Base-by-base conservation (phyloP, 2,888 invertebrate genomes). In the Palloptera scutellata region DNA sequence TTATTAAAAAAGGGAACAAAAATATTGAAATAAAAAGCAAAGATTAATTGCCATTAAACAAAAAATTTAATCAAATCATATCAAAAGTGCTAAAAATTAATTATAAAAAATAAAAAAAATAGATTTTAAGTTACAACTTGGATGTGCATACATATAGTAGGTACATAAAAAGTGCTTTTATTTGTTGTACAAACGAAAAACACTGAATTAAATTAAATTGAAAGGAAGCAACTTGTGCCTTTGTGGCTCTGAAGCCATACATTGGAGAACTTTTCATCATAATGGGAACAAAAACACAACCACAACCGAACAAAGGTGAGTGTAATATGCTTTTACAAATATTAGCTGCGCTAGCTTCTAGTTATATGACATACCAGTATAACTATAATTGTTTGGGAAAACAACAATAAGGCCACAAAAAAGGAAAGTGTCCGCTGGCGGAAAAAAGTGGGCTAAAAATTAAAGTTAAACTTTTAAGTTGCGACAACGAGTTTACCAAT, bases 231-330 rank as follows among this genome's bases (percentile, higher is more conserved):
- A 42, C 17, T 58, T 43, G 30, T 55, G 53, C 54, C 19, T 64
- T 30, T 30, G 2, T 30, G 30, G 30, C 30, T 30, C 30, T 30
- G 6, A 59, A 61, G 17, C 4, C 57, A 40, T 42, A 51, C 41
- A 10, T 42, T 48, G 15, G 40, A 20, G 42, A 52, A 57, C 67
- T 63, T 45, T 40, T 13, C 64, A 66, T 64, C 81, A 81, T 75
- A 77, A 81, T 81, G 81, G 81, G 81, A 76, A 82, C 77, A 79
- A 81, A 81, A 80, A 81, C 81, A 72, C 80, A 81, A 72, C 83
- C 83, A 48, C 81, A 83, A 74, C 70, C 76, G 74, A 71, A 77
- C 68, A 82, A 77, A 76, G 83, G 81, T 81, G 42, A 78, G 81
- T 75, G 4, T 10, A 11, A 43, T 40, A 11, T 17, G 30, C 2